phyloP scores from a whole-genome alignment of 2,888 invertebrate species.

The Maniola hyperantus region DNA sequence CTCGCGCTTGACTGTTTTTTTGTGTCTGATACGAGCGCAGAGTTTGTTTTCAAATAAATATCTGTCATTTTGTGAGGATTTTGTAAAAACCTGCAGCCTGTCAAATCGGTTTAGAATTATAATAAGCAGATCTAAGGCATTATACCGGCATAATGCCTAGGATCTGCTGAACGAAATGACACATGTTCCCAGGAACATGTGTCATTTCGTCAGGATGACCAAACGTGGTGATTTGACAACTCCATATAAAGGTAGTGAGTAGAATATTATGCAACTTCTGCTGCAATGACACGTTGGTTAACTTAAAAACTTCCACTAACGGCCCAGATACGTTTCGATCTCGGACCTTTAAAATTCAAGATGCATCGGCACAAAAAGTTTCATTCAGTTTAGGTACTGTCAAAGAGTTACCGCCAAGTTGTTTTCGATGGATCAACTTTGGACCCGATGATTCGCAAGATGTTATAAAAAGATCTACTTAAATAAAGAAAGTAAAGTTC shows the following conservation, averaged over 20 bases:
- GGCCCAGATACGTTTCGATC: not conserved
- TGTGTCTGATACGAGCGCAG: not conserved
- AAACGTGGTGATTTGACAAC: not conserved
- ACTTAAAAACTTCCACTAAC: too few species aligned
- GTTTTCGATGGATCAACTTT: not conserved
- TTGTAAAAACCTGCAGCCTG: not conserved
- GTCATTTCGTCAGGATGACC: not conserved
- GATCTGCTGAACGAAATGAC: not conserved
- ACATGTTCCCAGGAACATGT: not conserved
- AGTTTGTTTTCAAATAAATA: not conserved
- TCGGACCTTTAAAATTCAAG: not conserved
- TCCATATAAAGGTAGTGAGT: not conserved
- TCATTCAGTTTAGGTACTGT: not conserved
- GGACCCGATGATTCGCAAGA: not conserved
- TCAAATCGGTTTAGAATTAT: not conserved
- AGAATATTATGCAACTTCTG: not conserved
- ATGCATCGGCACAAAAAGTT: not conserved
- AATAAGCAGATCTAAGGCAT: not conserved
- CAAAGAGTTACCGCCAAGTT: not conserved
- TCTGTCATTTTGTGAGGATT: not conserved
- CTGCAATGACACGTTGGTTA: not conserved
- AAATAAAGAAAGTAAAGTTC: not conserved
- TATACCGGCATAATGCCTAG: too few species aligned
- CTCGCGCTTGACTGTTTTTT: not conserved
- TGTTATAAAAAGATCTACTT: too few species aligned